Conservation (phyloP, 1,140 invertebrate genomes). For the Trichonephila clavipes region DNA sequence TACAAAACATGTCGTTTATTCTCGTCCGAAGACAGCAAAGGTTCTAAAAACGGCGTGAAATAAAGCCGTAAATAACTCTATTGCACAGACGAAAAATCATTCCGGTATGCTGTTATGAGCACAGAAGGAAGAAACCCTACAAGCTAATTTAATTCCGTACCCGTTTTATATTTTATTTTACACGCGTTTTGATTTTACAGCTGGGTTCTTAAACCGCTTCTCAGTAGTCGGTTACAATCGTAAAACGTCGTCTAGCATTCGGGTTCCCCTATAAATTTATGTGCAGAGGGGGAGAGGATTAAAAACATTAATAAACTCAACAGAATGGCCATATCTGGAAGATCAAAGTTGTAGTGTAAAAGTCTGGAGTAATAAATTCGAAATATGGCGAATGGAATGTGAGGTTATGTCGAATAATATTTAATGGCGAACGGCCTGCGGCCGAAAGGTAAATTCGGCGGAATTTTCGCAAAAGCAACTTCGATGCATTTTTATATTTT, state of each 20-base stretch:
- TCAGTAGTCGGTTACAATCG: constrained; percentile 16
- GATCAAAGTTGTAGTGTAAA: constrained; percentile 34
- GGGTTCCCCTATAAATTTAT: not conserved
- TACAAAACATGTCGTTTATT: constrained; percentile 45
- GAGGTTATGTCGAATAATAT: constrained; percentile 16
- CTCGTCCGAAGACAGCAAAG: not conserved
- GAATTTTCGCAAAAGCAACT: not conserved
- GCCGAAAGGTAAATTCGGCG: not conserved
- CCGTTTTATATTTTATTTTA: constrained; percentile 66
- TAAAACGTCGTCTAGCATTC: constrained; percentile 22
- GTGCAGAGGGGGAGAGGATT: constrained; percentile 40
- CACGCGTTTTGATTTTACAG: constrained; percentile 60
- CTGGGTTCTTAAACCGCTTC: not conserved
- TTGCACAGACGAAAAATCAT: constrained; percentile 56
- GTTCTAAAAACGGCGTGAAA: constrained; percentile 26
- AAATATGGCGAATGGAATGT: constrained; percentile 11
- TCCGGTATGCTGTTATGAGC: constrained; percentile 44
- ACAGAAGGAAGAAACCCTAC: not conserved
- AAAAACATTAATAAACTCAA: constrained; percentile 62
- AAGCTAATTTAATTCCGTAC: constrained; percentile 44
- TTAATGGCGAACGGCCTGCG: not conserved
- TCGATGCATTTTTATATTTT: not conserved
- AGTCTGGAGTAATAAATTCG: constrained; percentile 15
- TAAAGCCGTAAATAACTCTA: constrained; percentile 52
- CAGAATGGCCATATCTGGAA: constrained; percentile 30